These are phyloP conservation scores for Troides oblongomaculatus DNA, from an alignment of 2,888 invertebrate genomes.

Conservation along the genomic window DNA sequence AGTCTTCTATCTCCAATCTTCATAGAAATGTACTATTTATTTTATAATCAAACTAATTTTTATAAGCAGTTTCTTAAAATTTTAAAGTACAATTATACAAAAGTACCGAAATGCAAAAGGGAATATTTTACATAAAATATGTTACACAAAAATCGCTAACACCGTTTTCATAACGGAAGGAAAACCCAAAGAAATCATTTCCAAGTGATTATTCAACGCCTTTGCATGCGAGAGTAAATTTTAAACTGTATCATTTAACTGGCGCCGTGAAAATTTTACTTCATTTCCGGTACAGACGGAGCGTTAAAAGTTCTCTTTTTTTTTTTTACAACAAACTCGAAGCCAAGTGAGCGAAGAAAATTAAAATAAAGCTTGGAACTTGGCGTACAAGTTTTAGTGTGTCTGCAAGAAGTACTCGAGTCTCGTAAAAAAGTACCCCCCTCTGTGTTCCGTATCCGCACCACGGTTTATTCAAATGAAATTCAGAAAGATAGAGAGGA, in stretches of 20 bases:
- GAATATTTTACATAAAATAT: too few relatives aligned
- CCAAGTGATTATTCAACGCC: slow-evolving; percentile 14
- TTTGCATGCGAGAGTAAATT: slow-evolving; percentile 23
- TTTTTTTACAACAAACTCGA: slow-evolving; percentile 49
- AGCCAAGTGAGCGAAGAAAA: slow-evolving; percentile 57
- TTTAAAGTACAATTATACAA: too few relatives aligned
- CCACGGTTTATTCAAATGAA: slow-evolving; percentile 53
- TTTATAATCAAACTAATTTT: too few relatives aligned
- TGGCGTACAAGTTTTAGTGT: slow-evolving; percentile 67
- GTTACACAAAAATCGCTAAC: background rate
- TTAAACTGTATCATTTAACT: slow-evolving; percentile 33
- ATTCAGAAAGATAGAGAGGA: slow-evolving; percentile 41
- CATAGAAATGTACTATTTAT: too few relatives aligned
- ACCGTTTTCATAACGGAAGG: background rate
- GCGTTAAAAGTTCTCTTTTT: slow-evolving; percentile 58
- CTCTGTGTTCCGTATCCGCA: slow-evolving; percentile 60
- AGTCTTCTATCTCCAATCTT: too few relatives aligned
- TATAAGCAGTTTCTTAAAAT: too few relatives aligned
- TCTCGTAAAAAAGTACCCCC: slow-evolving; percentile 59
- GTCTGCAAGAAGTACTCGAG: slow-evolving; percentile 54
- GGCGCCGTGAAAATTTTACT: slow-evolving; percentile 54
- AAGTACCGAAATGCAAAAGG: too few relatives aligned
- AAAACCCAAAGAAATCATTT: slow-evolving; percentile 13
- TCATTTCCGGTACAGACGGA: slow-evolving; percentile 64
- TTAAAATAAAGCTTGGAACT: slow-evolving; percentile 76